phyloP scores from a whole-genome alignment of 2,888 invertebrate genomes.

The Clusia tigrina region DNA sequence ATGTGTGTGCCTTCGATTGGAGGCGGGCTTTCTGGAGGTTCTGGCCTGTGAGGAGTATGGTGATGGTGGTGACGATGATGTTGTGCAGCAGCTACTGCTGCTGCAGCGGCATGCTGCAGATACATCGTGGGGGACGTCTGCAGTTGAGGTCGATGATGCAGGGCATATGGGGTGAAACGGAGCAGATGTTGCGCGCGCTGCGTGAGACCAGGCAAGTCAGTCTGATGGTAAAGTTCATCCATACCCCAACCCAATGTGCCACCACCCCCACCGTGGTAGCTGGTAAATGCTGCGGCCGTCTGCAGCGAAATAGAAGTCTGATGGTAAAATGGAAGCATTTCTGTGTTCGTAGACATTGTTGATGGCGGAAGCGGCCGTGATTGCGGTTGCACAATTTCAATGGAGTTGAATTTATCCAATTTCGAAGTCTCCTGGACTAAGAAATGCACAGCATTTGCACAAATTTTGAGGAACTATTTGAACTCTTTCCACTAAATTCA shows the following conservation, averaged over 20 bases:
- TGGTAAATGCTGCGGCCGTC: constrained; percentile 59
- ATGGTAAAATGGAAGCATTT: constrained; percentile 62
- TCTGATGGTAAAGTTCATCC: constrained; percentile 62
- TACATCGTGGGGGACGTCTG: constrained; percentile 58
- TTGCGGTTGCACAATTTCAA: not conserved
- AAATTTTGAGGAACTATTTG: not conserved
- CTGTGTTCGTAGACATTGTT: constrained; percentile 60
- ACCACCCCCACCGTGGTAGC: constrained; percentile 58
- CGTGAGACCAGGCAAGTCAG: constrained; percentile 62
- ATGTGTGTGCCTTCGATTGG: constrained; percentile 76
- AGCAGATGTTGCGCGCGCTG: constrained; percentile 62
- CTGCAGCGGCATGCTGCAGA: constrained; percentile 55
- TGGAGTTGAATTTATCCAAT: not conserved
- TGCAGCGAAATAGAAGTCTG: constrained; percentile 61
- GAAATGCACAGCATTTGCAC: not conserved
- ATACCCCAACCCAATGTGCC: constrained; percentile 41
- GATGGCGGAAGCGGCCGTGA: not conserved
- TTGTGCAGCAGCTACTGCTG: constrained; percentile 56
- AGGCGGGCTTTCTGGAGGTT: constrained; percentile 64
- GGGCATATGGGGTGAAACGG: constrained; percentile 70
- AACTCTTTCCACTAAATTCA: not conserved
- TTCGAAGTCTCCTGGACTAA: not conserved
- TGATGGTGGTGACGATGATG: constrained; percentile 61
- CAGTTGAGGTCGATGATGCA: constrained; percentile 72
- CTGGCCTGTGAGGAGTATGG: constrained; percentile 55